These are phyloP conservation scores for Zaprionus nigranus DNA, from an alignment of 1,140 invertebrate species.

Conservation along the genomic window DNA sequence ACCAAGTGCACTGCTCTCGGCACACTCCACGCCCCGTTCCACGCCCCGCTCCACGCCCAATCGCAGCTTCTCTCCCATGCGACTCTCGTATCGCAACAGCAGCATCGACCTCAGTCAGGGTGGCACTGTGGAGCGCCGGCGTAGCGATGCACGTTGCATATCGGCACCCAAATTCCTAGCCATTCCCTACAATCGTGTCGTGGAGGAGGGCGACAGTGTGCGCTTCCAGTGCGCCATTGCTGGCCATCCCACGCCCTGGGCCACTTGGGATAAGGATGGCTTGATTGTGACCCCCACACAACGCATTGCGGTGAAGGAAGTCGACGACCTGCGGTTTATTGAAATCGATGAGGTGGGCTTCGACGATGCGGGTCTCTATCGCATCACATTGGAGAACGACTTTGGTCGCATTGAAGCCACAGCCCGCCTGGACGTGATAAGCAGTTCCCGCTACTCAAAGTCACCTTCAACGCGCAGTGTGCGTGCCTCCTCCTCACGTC, in stretches of 20 bases:
- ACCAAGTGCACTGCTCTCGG: conserved; percentile 88
- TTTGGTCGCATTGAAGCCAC: conserved; percentile 92
- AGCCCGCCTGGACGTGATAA: conserved; percentile 92
- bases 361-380: conserved; percentile 92
- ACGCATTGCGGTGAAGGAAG: conserved; percentile 89
- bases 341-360: conserved; percentile 91
- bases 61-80: conserved; percentile 87
- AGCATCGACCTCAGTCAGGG: conserved; percentile 66
- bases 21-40: conserved; percentile 89
- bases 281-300: conserved; percentile 87
- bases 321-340: conserved; percentile 90
- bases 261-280: conserved; percentile 93
- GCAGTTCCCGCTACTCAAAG: conserved; percentile 85
- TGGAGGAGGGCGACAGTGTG: conserved; percentile 92
- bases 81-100: conserved; percentile 71
- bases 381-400: conserved; percentile 92
- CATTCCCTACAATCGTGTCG: conserved; percentile 93
- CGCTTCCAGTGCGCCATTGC: conserved; percentile 92
- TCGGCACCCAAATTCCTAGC: conserved; percentile 93
- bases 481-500: conserved; percentile 84
- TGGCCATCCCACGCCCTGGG: conserved; percentile 91
- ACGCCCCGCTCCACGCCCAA: conserved; percentile 90
- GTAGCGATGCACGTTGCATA: conserved; percentile 76
- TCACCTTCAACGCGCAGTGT: conserved; percentile 84
- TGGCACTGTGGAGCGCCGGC: conserved; percentile 85